Evolutionary conservation across 2,888 invertebrate species (phyloP).

Genomic region (Noctua fimbriata): DNA sequence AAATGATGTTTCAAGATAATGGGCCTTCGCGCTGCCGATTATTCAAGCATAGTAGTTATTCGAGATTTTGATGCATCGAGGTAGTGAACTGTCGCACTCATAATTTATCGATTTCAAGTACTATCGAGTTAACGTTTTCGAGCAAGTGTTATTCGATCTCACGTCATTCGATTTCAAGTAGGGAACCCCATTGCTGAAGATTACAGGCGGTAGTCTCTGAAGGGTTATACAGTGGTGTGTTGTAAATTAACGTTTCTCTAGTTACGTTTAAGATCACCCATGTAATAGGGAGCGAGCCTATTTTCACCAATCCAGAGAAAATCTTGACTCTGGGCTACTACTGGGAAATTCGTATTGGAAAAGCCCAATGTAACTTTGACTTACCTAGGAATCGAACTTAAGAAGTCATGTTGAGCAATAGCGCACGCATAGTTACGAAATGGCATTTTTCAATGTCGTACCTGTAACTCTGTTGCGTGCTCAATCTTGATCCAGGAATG

Average conservation of each 20-base stretch:
- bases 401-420: background rate
- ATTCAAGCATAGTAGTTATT: no score
- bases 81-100: no score
- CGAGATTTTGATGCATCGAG: no score
- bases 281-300: background rate
- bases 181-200: background rate
- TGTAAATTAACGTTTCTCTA: background rate
- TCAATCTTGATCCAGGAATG: constrained; percentile 89
- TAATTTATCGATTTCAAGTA: no score
- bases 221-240: background rate
- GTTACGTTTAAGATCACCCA: background rate
- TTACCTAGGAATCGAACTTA: background rate
- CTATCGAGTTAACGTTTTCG: no score
- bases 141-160: no score
- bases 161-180: no score
- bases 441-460: constrained; percentile 61
- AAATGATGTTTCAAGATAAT: no score
- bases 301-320: background rate
- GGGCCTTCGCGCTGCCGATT: no score
- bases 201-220: background rate
- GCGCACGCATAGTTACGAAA: background rate
- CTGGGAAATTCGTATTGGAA: background rate
- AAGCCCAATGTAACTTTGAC: background rate
- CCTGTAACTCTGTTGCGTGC: constrained; percentile 92
- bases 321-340: background rate